Base-by-base conservation (phyloP, 2,113 vertebrate species). In the Eira barbara region DNA sequence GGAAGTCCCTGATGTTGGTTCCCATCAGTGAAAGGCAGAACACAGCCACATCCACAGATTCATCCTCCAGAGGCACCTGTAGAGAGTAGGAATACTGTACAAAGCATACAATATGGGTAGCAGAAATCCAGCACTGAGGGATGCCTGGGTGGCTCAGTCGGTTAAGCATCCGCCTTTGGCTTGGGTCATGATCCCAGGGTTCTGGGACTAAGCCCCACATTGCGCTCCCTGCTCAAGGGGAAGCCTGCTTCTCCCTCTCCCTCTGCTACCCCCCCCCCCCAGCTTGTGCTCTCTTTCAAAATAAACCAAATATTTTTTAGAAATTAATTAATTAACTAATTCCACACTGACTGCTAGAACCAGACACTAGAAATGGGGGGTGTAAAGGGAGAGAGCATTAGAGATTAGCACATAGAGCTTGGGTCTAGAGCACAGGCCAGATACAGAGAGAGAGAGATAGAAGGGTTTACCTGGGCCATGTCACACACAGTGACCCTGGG, bases 21-120 rank as follows among this genome's bases (percentile, higher is more conserved):
- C 99, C 99, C 99, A 99, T 99, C 95, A 99, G 98, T 0, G 99
- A 99, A 45, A 99, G 99, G 97, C 99, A 99, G 98, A 99, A 99
- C 89, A 99, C 99, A 0, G 98, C 99, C 29, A 99, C 98, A 18
- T 99, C 99, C 91, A 99, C 99, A 0, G 99, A 99, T 59, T 96
- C 86, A 3, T 98, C 99, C 0, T 49, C 87, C 42, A 99, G 98
- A 0, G 99, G 99, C 34, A 99, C 99, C 99, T 99, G 91, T 4
- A 34, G 27, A 39, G 20, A 47, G 20, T 12, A 3, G 34, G 61
- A 67, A n/a, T 31, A 10, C 36, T 81, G 18, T 45, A 80, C 4
- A n/a, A 61, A 36, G 10, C 57, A 55, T 17, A 82, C 7, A 11
- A 42, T 10, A 27, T 8, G 1, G n/a, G 49, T 21, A 85, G 45